Evolutionary conservation across 1,140 invertebrate genomes (phyloP), one percentile per base, ranked within the genome.

Genomic region (Drosophila orosa): DNA sequence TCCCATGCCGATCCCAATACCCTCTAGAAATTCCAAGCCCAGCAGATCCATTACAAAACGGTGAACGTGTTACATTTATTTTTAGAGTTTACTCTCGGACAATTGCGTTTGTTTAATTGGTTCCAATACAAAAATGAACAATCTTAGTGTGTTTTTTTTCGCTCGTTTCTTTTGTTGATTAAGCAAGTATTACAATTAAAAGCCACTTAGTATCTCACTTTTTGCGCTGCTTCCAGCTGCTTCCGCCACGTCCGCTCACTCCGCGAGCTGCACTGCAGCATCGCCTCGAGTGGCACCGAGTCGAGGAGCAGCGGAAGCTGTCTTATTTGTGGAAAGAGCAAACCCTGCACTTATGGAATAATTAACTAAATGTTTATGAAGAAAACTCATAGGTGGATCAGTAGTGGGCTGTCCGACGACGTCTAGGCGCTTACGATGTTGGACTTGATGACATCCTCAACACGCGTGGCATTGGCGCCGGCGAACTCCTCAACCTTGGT

Each of bases 401-500:
- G 50, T 52, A 56, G 48, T 52, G 59, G 69, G 65, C 71, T 61
- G 73, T 58, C 33, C 35, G 60, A 59, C 25, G 42, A 59, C 33
- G 37, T 17, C 27, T 47, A 12, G 13, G 29, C 31, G 57, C 59
- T 71, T 79, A 87, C n/a, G 55, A 87, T 66, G 39, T 60, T 61
- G 31, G 52, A 69, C 61, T 66, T 48, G 27, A 91, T 85, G 47
- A 73, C 77, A n/a, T 81, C 73, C 19, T 59, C 45, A 69, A 98
- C 92, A 92, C 95, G 97, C 6, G 94, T 93, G 40, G 94, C 93
- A 90, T 96, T 97, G 35, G 97, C 97, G 19, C 97, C 97, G 66
- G 95, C 94, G 91, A 98, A 96, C 58, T 94, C 94, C 8, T 95
- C 94, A 29, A 97, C 93, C 91, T 95, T 94, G 89, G 94, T 85